phyloP scores from a whole-genome alignment of 2,797 vertebrate genomes.

The Salmo trutta region DNA sequence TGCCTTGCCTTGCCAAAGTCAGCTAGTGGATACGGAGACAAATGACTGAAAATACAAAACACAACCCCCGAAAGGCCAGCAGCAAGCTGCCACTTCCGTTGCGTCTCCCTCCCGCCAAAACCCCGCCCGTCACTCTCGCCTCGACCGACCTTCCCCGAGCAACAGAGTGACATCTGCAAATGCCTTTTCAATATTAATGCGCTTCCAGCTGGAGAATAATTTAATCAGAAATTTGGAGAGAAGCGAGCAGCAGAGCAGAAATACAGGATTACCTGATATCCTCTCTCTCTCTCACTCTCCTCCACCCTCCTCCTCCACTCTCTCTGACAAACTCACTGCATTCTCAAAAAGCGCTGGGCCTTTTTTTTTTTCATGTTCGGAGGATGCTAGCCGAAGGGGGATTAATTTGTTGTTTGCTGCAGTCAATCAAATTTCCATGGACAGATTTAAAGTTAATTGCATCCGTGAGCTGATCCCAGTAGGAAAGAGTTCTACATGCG shows the following conservation, averaged over 20 bases:
- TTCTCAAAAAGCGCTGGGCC: conserved; percentile 35
- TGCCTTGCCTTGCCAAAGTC: conserved; percentile 71
- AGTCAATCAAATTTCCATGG: conserved; percentile 83
- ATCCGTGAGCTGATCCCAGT: conserved; percentile 79
- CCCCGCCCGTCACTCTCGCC: conserved; percentile 6
- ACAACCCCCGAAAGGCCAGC: conserved; percentile 70
- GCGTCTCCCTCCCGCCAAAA: conserved; percentile 1
- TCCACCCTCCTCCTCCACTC: conserved; percentile 70
- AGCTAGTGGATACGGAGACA: conserved; percentile 74
- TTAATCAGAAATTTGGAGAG: conserved; percentile 78
- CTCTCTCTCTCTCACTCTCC: conserved; percentile 49
- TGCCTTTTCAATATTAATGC: conserved; percentile 83
- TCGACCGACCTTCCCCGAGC: conserved; percentile 52
- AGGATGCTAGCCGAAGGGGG: conserved; percentile 76
- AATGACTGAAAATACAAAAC: conserved; percentile 75
- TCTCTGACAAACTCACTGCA: conserved; percentile 75
- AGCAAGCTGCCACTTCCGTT: conserved; percentile 63
- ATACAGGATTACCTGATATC: conserved; percentile 77
- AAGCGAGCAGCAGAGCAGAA: conserved; percentile 64
- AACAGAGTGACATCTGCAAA: conserved; percentile 77
- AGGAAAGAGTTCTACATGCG: conserved; percentile 72
- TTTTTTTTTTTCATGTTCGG: conserved; percentile 70
- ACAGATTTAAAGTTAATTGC: conserved; percentile 85
- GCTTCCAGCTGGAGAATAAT: conserved; percentile 77
- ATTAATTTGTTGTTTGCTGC: conserved; percentile 85